Base-by-base conservation (phyloP, 2,797 vertebrate genomes). In the Otolemur crassicaudatus region DNA sequence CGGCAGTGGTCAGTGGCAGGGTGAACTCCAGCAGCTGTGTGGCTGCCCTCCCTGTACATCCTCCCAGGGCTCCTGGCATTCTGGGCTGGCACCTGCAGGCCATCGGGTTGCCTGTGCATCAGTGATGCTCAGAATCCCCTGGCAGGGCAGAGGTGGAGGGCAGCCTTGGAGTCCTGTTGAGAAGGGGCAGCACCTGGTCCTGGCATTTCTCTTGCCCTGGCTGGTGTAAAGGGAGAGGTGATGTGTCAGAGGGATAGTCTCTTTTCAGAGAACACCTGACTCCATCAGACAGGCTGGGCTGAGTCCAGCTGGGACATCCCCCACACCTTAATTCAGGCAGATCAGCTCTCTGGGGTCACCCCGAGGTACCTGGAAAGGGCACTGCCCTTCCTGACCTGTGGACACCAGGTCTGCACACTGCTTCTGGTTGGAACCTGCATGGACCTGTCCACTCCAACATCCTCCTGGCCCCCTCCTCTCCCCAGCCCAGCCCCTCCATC, bases 81-180 rank as follows among this genome's bases (percentile, higher is more conserved):
- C 76, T 56, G 31, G 11, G 23, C 53, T 14, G 49, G n/a, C 49
- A 16, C n/a, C 31, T 8, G 7, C 1, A 22, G 12, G 20, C n/a
- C 17, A 14, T 19, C 5, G 3, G 12, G 31, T n/a, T 12, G 20
- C 17, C 12, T 2, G 31, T 31, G 31, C 14, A 20, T 58, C 49
- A 34, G 20, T 6, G 17, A 23, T 14, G 3, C 49, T 23, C 11
- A 34, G 76, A 49, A 20, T 8, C 20, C 27, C 40, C 20, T 22
- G 5, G 19, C 1, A 22, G 23, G 49, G 20, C 3, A 0, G 3
- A 34, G 20, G 76, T 4, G 0, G 49, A 77, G 49, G 73, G 49
- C 3, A 0, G 49, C 31, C 63, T 56, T 2, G 20, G 46, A 53
- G 5, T 31, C 11, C 0, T 75, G 31, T 11, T 34, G 22, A 25